Percentiles rank a stretch among this genome's conserved stretches.
Conservation (phyloP, 2,888 invertebrate species). For the Tachina lurida region DNA sequence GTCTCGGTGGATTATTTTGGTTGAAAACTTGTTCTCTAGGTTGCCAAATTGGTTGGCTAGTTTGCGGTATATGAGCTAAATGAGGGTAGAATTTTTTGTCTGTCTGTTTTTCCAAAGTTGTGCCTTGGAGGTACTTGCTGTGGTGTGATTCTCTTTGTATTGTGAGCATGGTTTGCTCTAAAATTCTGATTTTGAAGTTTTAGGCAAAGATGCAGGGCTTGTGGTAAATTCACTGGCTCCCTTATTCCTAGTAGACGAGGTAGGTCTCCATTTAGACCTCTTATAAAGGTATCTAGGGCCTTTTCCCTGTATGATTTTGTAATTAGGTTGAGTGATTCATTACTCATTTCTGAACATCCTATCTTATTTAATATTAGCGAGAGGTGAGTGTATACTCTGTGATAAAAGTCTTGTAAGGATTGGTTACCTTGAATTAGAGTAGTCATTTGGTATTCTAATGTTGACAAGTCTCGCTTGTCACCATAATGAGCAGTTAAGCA, state of each 20-base stretch:
- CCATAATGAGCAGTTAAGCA: too few relatives aligned
- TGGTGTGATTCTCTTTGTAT: neutral
- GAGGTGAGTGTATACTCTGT: neutral
- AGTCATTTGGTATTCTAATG: too few relatives aligned
- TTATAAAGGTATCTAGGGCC: constrained; percentile 32
- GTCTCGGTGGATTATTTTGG: too few relatives aligned
- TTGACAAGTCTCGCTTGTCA: too few relatives aligned
- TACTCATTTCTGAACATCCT: neutral
- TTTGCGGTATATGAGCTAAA: constrained; percentile 10
- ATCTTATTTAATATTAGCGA: constrained; percentile 31
- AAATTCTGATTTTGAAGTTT: too few relatives aligned
- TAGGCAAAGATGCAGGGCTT: too few relatives aligned
- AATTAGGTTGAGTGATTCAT: neutral
- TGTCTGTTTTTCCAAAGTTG: neutral
- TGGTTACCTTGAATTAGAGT: too few relatives aligned
- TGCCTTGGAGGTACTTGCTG: neutral
- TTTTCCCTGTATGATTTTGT: constrained; percentile 5
- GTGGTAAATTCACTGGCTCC: too few relatives aligned
- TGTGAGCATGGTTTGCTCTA: too few relatives aligned
- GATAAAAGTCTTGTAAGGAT: too few relatives aligned
- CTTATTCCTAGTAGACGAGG: neutral
- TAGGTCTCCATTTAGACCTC: constrained; percentile 17
- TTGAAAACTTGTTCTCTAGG: neutral
- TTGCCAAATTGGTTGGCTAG: neutral
- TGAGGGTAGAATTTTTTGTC: neutral